A percentile compares a stretch with the other conserved stretches of the same genome.
Conservation (phyloP, 1,140 invertebrate genomes). For the Chrysopa pallens region DNA sequence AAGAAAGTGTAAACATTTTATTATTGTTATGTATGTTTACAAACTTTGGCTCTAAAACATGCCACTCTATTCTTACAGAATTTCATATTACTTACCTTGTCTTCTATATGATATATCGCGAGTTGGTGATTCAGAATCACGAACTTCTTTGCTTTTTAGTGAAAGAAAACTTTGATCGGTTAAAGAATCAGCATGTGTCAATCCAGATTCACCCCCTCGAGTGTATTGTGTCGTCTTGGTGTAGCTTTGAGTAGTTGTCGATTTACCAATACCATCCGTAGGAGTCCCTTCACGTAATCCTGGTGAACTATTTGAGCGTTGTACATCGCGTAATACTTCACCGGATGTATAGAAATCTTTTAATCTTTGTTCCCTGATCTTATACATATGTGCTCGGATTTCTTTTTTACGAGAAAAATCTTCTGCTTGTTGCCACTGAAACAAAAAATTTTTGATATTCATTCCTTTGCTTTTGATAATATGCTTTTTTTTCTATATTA, state of each 20-base stretch:
- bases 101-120: slow-evolving; percentile 25
- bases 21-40: too few relatives aligned
- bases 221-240: slow-evolving; percentile 2
- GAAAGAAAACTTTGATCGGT: slow-evolving; percentile 54
- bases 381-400: slow-evolving; percentile 67
- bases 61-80: too few relatives aligned
- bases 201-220: neutral
- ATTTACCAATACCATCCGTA: slow-evolving; percentile 20
- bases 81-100: too few relatives aligned
- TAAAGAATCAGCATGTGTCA: slow-evolving; percentile 44
- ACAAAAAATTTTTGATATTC: slow-evolving; percentile 4
- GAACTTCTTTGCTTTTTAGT: slow-evolving; percentile 55
- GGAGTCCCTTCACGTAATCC: slow-evolving; percentile 4
- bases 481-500: slow-evolving; percentile 23
- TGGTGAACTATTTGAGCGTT: slow-evolving; percentile 5
- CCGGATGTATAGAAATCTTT: slow-evolving; percentile 43
- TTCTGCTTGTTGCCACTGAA: slow-evolving; percentile 68
- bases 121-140: slow-evolving; percentile 54
- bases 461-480: neutral
- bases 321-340: slow-evolving; percentile 24
- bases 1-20: neutral
- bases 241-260: slow-evolving; percentile 7
- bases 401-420: slow-evolving; percentile 71
- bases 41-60: too few relatives aligned
- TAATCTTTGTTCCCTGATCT: slow-evolving; percentile 55